Evolutionary conservation across 2,113 vertebrate genomes (phyloP).

Genomic region (Xenopus laevis): DNA sequence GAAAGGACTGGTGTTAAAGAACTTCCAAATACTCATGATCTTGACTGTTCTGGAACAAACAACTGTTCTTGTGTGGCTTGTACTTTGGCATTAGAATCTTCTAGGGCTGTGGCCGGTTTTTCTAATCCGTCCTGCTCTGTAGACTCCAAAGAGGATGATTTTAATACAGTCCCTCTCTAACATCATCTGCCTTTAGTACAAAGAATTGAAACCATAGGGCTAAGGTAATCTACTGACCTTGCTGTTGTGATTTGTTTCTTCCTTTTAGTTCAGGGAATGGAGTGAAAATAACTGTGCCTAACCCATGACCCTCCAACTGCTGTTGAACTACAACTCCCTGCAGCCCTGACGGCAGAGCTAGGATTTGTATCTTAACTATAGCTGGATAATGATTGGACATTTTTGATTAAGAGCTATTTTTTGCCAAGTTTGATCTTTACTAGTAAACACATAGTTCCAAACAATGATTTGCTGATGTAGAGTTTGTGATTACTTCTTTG

Average conservation of each 20-base stretch:
- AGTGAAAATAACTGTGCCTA: not conserved
- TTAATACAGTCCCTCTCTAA: not conserved
- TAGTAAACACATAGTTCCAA: not conserved
- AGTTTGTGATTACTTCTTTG: not conserved
- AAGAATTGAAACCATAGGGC: not conserved
- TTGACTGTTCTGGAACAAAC: slow-evolving; percentile 27
- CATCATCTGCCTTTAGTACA: not conserved
- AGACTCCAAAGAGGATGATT: not conserved
- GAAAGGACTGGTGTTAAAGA: not conserved
- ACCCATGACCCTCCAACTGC: not conserved
- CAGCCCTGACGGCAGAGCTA: too few relatives aligned
- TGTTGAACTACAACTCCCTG: not conserved
- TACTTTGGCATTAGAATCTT: slow-evolving; percentile 14
- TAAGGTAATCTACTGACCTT: not conserved
- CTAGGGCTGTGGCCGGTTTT: slow-evolving; percentile 16
- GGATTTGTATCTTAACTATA: too few relatives aligned
- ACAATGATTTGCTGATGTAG: not conserved
- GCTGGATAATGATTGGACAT: too few relatives aligned
- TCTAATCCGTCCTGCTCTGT: not conserved
- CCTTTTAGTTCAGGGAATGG: not conserved
- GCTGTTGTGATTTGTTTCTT: not conserved
- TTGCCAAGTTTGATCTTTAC: not conserved
- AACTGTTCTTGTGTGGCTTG: slow-evolving; percentile 36
- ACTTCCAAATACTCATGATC: slow-evolving; percentile 7
- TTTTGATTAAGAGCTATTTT: not conserved